Base-by-base conservation (phyloP, 2,888 invertebrate species). In the Apodemia zela region DNA sequence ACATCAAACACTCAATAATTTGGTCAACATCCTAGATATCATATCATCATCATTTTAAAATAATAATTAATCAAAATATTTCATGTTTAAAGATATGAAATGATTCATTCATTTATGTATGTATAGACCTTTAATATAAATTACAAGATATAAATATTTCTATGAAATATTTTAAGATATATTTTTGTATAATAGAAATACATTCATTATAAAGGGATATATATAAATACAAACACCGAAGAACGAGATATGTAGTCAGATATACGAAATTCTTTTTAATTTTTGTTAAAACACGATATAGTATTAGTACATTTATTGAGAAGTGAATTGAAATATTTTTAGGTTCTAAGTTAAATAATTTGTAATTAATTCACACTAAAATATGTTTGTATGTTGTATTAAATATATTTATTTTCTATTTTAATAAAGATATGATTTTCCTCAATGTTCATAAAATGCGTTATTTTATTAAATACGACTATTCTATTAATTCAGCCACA, bases 141-240 rank as follows among this genome's bases (percentile, higher is more conserved):
- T 67, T 72, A 75, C 67, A 73, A 74, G 77, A 71, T 79, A 71
- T 79, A 79, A 81, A 77, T 71, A 72, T 71, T 70, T 76, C 77
- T 81, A 79, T 77, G 75, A 78, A 75, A 78, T 72, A 68, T 76
- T 73, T 74, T 73, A 72, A 72, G 68, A 68, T 71, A 68, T 68
- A 64, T 76, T 71, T 33, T 65, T 72, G 68, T 67, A 70, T 74
- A 70, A 73, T 75, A 72, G 64, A 73, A 78, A 72, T 81, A 84
- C 73, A 80, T 75, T 72, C 66, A 67, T 76, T 73, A 71, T 76
- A 82, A 84, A 80, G 75, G 75, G 75, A 76, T 76, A 76, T 73
- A 68, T 68, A 75, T 77, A 77, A 75, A 72, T 77, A 78, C 72
- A 80, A 79, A 83, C 77, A 76, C 77, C 77, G 69, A 75, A 62